Conservation (phyloP, 2,797 vertebrate species). For the Chiloscyllium punctatum region DNA sequence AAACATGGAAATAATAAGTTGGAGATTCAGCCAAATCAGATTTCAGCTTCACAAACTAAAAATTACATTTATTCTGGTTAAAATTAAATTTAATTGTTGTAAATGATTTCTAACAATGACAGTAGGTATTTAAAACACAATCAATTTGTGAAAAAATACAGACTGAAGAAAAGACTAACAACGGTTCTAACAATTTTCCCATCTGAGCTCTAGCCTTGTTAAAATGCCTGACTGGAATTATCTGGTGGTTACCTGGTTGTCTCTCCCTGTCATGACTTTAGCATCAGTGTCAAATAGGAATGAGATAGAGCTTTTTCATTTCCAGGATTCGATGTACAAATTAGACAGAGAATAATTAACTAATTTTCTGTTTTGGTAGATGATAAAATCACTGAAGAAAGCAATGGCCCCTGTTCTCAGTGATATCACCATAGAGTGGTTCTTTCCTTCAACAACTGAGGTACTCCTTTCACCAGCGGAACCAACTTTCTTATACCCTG, state of each 20-base stretch:
- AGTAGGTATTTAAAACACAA: not conserved
- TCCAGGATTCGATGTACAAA: not conserved
- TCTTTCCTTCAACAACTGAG: constrained; percentile 83
- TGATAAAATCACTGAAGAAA: constrained; percentile 87
- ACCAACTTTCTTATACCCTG: constrained; percentile 79
- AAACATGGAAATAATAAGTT: not conserved
- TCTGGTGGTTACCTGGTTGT: not conserved
- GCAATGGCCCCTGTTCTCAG: constrained; percentile 82
- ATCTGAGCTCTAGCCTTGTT: not conserved
- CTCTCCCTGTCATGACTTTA: not conserved
- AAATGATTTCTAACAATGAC: not conserved
- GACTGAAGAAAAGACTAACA: not conserved
- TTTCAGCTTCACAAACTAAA: not conserved
- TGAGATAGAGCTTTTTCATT: not conserved
- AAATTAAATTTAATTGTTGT: not conserved
- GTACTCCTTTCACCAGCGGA: constrained; percentile 80
- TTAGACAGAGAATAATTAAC: not conserved
- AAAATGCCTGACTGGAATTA: not conserved
- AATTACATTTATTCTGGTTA: not conserved
- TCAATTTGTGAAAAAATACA: not conserved
- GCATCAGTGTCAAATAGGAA: not conserved
- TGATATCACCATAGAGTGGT: constrained; percentile 86
- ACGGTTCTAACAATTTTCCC: not conserved
- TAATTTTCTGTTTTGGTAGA: constrained; percentile 55
- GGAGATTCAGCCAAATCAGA: not conserved